Base-by-base conservation (phyloP, 2,113 vertebrate species). In the Phocoena phocoena region DNA sequence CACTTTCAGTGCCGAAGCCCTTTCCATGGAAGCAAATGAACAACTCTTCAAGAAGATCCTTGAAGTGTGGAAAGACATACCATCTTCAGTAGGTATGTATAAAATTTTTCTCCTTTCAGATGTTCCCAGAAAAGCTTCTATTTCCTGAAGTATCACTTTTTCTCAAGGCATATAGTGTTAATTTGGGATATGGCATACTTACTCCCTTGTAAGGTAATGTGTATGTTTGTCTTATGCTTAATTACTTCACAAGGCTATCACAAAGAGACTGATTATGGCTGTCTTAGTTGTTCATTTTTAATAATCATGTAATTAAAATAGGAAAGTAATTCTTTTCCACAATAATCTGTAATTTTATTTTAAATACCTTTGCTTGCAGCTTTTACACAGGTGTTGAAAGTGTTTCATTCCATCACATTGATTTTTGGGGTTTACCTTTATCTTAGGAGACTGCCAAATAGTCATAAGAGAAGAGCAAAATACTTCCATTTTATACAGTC, bases 51-150 rank as follows among this genome's bases (percentile, higher is more conserved):
- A 99, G 98, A 99, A 99, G 95, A 99, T 99, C 3, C 99, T 99
- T 96, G 98, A 99, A 41, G 99, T 99, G 97, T 99, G 99, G 99
- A 99, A 99, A 62, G 99, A 99, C 98, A 99, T 99, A 99, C 99
- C 99, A 36, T 99, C 99, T 15, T 99, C 99, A 25, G 99, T 99
- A 50, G 99, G 99, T 99, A 98, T 11, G 98, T 98, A 97, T 92
- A 88, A 93, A 87, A 94, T 92, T 77, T 18, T 67, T 94, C 28
- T 28, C 67, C 38, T 96, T 70, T 88, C 31, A 84, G 17, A 79
- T 79, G 6, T 94, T 73, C 58, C 2, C 21, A 74, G 17, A 89
- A 44, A 80, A 90, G 14, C 4, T 86, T 97, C 63, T 73, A 0
- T 87, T 95, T 97, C 31, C n/a, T 74, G n/a, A 79, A 81, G 13